Base-by-base conservation (phyloP, 2,888 invertebrate genomes). In the Limnephilus marmoratus region DNA sequence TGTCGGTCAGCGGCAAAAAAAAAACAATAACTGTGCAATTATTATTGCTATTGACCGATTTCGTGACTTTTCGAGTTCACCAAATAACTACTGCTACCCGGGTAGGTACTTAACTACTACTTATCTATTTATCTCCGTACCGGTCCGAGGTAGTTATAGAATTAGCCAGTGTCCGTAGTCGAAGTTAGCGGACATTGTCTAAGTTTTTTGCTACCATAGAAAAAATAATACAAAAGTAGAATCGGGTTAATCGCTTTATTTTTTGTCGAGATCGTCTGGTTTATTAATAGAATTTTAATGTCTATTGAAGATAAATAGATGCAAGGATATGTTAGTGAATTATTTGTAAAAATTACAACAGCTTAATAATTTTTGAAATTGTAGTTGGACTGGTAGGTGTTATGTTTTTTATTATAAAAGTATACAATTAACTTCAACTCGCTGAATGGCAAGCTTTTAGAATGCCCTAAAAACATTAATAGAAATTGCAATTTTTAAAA, bases 1-100 rank as follows among this genome's bases (percentile, higher is more conserved):
- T 68, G n/a, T n/a, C n/a, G n/a, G 68, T n/a, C 41, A 85, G n/a
- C 85, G 41, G 83, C 83, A 83, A 68, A 9, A 68, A n/a, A n/a
- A 68, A 68, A 68, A 68, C 1, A 68, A 68, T n/a, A 68, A 68
- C 68, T 24, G 68, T 68, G 9, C 3, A 68, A 68, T 68, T 68
- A 68, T 53, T 53, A 53, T 68, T 68, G 68, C 9, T 68, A 68
- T 68, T 68, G 68, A 68, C 68, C 68, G 68, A 68, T 68, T 68
- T 68, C 68, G 68, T 68, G 68, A 68, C 68, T 68, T 68, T 68
- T 68, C 53, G 53, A 24, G 24, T 7, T 68, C 7, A 68, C 68
- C 68, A 18, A 68, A 68, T 68, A 24, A 68, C 24, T 24, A 41
- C 41, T 41, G 68, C 68, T 68, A 68, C 68, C 68, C 68, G 68